Evolutionary conservation across 2,888 invertebrate genomes (phyloP), one percentile per base, ranked within the genome.

Genomic region (Archips crataeganus): DNA sequence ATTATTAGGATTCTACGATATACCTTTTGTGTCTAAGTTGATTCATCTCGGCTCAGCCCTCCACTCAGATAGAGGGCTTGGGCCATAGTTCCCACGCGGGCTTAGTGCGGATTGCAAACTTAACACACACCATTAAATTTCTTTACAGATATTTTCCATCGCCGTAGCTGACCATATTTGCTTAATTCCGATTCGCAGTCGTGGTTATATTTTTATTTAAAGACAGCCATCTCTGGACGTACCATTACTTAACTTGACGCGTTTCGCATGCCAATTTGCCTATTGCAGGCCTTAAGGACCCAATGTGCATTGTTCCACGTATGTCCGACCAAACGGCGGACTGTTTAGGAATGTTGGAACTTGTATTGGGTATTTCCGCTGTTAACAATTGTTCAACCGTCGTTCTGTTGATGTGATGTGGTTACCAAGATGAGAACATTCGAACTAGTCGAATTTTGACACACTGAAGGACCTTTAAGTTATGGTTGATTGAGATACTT

Each of bases 251-350:
- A 54, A 62, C 54, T 51, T 45, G 39, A 75, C 75, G 64, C 71
- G 57, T 49, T 68, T 71, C 51, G 75, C 74, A 74, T 75, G 71
- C 60, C 64, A 57, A 71, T 59, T 59, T 64, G 63, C 47, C 57
- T 59, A 71, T 71, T 69, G 63, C 65, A 65, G 49, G 74, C 49
- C 54, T 36, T 54, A 36, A 57, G 62, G 60, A 59, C 51, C 32
- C 36, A 69, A 57, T 59, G 13, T 65, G 72, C 76, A 76, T 76
- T 76, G 76, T 76, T 75, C 70, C 75, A 70, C 75, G 76, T 76
- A 60, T 39, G 75, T 15, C 67, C 32, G 45, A 36, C 71, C 54
- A 69, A n/a, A 74, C 69, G 66, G 71, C 68, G 36, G 42, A 42
- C 59, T n/a, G 57, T 42, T 34, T 47, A 65, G 72, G 75, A 66